Base-by-base conservation (phyloP, 2,888 invertebrate genomes). In the Calliopum simillimum region DNA sequence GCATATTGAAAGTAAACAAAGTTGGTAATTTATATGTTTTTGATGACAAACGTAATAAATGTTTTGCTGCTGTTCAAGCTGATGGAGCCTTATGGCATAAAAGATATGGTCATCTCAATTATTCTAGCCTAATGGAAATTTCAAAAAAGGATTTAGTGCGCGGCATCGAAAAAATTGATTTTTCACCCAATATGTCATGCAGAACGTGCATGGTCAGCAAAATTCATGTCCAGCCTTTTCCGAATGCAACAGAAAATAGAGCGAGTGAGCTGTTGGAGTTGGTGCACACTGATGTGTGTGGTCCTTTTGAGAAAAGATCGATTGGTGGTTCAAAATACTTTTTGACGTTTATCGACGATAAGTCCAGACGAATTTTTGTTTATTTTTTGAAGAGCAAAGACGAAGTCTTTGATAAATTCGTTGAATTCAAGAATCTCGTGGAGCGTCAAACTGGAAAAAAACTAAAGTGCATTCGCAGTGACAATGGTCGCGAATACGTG, bases 161-260 rank as follows among this genome's bases (percentile, higher is more conserved):
- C 13, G 59, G 59, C 16, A 41, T 61, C 4, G 21, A 41, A 33
- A 25, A 13, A 33, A 19, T 16, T 44, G 14, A 43, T 19, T 44
- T 33, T 11, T 14, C 13, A n/a, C 43, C 43, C 16, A 21, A 61
- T 21, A 61, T 61, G 5, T 13, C 12, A 44, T 70, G 65, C 21
- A 58, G n/a, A 43, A 65, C 58, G 13, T 70, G 68, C 13, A 68
- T 70, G 68, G 6, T 68, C 11, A 68, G 70, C 33, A 72, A 72
- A 58, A 73, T 73, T 19, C 65, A 68, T 66, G 61, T 61, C 12
- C 19, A n/a, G 11, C 44, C 66, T 21, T 73, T 73, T 51, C 62
- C 65, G 11, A 19, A 55, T 8, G 64, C 70, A 14, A 59, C 68
- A 11, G 44, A 55, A n/a, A 66, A 59, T 14, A 61, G 43, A 66